phyloP scores from a whole-genome alignment of 2,113 vertebrate species.

The Lathamus discolor region DNA sequence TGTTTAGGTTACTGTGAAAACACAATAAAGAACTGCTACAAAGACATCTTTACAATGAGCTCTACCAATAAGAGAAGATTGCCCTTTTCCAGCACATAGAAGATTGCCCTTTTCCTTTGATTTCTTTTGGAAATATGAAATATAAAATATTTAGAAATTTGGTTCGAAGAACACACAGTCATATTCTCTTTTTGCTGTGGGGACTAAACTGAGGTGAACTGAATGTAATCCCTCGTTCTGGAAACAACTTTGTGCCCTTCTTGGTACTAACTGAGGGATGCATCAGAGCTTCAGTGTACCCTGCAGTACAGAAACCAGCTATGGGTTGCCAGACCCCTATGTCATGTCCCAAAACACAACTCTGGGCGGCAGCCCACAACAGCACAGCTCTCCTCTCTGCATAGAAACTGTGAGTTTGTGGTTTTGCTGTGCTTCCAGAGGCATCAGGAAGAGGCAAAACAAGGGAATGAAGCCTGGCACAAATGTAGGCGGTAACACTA shows the following conservation, averaged over 20 bases:
- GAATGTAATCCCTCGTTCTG: neutral
- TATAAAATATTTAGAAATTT: neutral
- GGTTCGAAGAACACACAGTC: neutral
- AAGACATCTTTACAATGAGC: neutral
- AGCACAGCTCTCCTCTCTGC: neutral
- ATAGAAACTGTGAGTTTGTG: neutral
- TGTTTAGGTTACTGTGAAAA: neutral
- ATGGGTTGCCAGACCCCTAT: rapidly evolving
- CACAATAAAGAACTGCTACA: neutral
- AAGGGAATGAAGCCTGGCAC: rapidly evolving
- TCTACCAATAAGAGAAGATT: neutral
- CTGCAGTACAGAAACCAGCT: neutral
- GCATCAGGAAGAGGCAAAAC: rapidly evolving
- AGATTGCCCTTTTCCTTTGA: rapidly evolving
- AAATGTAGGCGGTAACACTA: rapidly evolving
- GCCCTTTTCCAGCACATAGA: neutral
- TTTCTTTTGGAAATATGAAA: neutral
- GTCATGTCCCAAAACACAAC: neutral
- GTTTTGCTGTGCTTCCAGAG: neutral
- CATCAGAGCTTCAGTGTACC: neutral
- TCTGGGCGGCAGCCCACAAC: neutral
- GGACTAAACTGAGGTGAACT: neutral
- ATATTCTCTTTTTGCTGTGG: neutral
- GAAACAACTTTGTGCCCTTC: neutral
- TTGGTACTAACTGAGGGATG: neutral